These are phyloP conservation scores for Hemicordylus capensis DNA, from an alignment of 2,113 vertebrate genomes.

Conservation along the genomic window DNA sequence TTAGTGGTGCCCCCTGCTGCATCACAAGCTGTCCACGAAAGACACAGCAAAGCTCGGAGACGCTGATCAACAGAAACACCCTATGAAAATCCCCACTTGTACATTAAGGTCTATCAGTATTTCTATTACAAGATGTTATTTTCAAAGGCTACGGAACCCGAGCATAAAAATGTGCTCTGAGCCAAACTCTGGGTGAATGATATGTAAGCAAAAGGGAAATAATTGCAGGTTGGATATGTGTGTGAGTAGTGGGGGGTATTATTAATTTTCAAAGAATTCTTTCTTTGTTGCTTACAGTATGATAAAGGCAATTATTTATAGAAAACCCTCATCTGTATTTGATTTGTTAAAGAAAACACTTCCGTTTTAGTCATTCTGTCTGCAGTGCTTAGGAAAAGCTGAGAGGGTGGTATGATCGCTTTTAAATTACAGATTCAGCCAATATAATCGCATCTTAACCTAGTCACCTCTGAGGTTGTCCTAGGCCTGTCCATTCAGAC, in stretches of 20 bases:
- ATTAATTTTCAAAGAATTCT: neutral
- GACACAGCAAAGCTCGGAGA: constrained; percentile 33
- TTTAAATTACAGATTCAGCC: neutral
- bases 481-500: neutral
- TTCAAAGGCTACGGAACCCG: neutral
- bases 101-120: neutral
- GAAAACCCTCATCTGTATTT: neutral
- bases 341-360: neutral
- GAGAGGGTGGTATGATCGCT: neutral
- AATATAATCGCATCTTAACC: neutral
- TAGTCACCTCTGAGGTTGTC: constrained; percentile 11
- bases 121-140: constrained; percentile 15
- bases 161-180: constrained; percentile 38
- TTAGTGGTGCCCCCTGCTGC: constrained; percentile 76
- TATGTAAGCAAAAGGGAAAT: neutral
- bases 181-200: constrained; percentile 27
- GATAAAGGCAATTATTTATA: neutral
- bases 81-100: constrained; percentile 1
- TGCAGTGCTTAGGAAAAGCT: accelerated
- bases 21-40: constrained; percentile 67
- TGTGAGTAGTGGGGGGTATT: neutral
- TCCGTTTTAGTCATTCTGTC: accelerated
- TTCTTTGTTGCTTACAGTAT: neutral
- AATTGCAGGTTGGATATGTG: neutral
- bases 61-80: constrained; percentile 1